Conservation (phyloP, 2,113 vertebrate species). For the Festucalex cinctus region DNA sequence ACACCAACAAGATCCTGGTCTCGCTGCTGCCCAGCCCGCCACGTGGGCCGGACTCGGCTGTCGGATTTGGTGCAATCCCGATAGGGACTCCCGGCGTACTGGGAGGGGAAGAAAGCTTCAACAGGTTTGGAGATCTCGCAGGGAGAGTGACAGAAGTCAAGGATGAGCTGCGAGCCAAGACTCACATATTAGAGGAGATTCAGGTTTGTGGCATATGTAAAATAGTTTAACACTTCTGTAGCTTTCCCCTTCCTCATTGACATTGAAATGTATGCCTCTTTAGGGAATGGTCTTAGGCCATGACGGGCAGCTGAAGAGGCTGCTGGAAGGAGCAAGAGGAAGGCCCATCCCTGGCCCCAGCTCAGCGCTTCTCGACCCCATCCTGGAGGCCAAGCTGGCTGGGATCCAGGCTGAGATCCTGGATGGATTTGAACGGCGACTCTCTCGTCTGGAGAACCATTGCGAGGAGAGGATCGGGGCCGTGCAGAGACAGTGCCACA, state of each 20-base stretch:
- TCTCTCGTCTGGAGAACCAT: slow-evolving; percentile 78
- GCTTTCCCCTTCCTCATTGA: neutral
- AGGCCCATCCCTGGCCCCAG: slow-evolving; percentile 74
- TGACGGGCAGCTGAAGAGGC: slow-evolving; percentile 85
- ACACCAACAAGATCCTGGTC: slow-evolving; percentile 81
- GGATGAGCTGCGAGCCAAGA: slow-evolving; percentile 83
- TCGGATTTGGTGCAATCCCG: slow-evolving; percentile 83
- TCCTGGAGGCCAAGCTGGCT: slow-evolving; percentile 78
- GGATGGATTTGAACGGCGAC: slow-evolving; percentile 85
- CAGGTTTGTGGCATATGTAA: slow-evolving; percentile 45
- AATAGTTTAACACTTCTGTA: neutral
- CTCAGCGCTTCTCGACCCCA: slow-evolving; percentile 78
- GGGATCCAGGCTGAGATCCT: slow-evolving; percentile 81
- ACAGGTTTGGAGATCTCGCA: slow-evolving; percentile 80
- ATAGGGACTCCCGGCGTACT: slow-evolving; percentile 76
- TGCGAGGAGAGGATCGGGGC: slow-evolving; percentile 84
- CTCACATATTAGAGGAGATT: slow-evolving; percentile 85
- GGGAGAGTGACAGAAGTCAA: slow-evolving; percentile 88
- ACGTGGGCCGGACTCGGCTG: slow-evolving; percentile 61
- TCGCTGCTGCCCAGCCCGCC: slow-evolving; percentile 73
- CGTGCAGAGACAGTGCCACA: slow-evolving; percentile 82
- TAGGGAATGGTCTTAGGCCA: slow-evolving; percentile 87
- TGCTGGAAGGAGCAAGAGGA: slow-evolving; percentile 73
- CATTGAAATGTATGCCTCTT: neutral
- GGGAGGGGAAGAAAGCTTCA: slow-evolving; percentile 69